Conservation (phyloP, 2,113 vertebrate species). For the Peromyscus leucopus region DNA sequence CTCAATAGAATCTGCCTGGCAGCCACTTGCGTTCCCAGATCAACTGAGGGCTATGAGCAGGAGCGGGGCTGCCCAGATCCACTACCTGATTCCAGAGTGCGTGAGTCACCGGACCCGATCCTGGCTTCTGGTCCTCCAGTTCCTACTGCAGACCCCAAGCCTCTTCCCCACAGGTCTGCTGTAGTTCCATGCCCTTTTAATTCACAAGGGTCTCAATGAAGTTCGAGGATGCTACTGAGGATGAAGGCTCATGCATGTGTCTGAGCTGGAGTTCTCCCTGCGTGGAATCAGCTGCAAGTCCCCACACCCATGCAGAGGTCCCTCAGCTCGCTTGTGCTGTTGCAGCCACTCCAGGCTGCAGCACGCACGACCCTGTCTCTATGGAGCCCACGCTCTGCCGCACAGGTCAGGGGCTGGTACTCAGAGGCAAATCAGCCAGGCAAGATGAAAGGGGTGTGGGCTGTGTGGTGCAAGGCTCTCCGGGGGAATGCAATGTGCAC, state of each 20-base stretch:
- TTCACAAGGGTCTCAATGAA: not conserved
- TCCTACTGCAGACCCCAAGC: not conserved
- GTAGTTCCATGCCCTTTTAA: not conserved
- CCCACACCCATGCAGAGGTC: not conserved
- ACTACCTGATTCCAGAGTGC: not conserved
- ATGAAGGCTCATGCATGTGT: not conserved
- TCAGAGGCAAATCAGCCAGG: not conserved
- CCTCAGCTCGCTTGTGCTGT: not conserved
- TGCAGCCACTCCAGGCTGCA: not conserved
- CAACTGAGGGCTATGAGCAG: not conserved
- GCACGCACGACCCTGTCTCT: too few relatives aligned
- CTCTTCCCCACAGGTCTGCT: not conserved
- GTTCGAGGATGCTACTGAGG: too few relatives aligned
- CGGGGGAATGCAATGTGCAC: not conserved
- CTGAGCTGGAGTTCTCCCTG: not conserved
- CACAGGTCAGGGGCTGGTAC: not conserved
- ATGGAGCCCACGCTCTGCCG: not conserved
- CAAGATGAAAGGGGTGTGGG: rapidly evolving
- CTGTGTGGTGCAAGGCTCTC: rapidly evolving
- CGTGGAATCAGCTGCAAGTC: not conserved
- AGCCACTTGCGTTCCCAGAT: not conserved
- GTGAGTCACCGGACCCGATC: not conserved
- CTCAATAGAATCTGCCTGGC: too few relatives aligned
- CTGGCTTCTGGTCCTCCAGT: not conserved
- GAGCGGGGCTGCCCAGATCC: not conserved